These are phyloP conservation scores for Imbricaverruca yamaguchii DNA, from an alignment of 2,888 invertebrate genomes.

Conservation along the genomic window DNA sequence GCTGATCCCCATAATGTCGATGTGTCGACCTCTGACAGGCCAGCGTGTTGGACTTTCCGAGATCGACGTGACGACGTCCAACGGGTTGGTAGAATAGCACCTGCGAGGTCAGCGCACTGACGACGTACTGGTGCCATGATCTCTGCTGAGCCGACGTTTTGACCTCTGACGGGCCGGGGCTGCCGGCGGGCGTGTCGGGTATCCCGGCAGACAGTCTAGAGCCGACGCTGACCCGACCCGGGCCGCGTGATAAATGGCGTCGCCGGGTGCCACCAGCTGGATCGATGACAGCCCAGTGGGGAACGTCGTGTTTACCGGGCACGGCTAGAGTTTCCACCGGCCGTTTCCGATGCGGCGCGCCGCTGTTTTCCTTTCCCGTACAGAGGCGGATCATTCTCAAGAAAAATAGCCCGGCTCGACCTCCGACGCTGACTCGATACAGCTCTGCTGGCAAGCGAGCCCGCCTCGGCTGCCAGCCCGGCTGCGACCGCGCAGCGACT, in stretches of 20 bases:
- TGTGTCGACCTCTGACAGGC: no score
- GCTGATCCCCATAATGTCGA: no score
- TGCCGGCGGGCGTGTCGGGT: neutral
- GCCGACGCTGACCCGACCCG: neutral
- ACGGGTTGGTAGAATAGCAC: no score
- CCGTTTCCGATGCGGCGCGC: neutral
- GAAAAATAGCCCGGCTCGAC: neutral
- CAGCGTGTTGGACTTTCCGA: no score
- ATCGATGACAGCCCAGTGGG: neutral
- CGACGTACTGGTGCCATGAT: no score
- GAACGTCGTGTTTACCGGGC: neutral
- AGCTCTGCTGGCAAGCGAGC: no score
- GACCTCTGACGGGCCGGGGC: neutral
- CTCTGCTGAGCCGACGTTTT: no score
- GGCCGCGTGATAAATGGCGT: conserved; percentile 4
- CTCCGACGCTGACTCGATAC: no score
- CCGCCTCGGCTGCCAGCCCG: no score
- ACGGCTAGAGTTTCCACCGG: neutral
- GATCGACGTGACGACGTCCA: no score
- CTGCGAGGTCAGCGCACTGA: no score
- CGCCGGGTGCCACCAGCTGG: neutral
- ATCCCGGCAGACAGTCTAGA: neutral
- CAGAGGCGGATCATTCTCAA: neutral
- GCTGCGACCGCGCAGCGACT: no score
- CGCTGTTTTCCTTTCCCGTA: conserved; percentile 11